Evolutionary conservation across 2,113 vertebrate genomes (phyloP).

Genomic region (Pedetes capensis): DNA sequence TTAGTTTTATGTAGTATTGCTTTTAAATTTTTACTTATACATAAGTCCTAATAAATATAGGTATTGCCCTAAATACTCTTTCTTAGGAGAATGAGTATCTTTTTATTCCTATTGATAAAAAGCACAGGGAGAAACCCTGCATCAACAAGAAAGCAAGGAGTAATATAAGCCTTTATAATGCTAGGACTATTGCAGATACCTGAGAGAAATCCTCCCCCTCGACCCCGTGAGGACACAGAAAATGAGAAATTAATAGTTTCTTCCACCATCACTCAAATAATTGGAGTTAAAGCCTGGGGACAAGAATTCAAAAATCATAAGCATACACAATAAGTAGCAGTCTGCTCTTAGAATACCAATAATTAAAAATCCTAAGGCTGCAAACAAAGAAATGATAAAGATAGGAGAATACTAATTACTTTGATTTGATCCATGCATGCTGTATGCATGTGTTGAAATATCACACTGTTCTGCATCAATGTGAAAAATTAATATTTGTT

Average conservation of each 20-base stretch:
- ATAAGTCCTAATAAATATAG: background rate
- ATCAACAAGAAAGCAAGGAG: background rate
- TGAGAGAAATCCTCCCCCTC: background rate
- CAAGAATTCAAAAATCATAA: background rate
- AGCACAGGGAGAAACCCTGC: background rate
- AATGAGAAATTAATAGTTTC: slow-evolving; percentile 50
- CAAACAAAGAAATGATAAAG: background rate
- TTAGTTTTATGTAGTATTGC: background rate
- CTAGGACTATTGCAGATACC: background rate
- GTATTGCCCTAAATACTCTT: background rate
- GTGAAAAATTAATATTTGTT: background rate
- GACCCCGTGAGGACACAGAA: background rate
- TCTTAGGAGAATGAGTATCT: background rate
- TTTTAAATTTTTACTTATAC: background rate
- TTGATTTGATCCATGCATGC: background rate
- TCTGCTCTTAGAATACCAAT: slow-evolving; percentile 30
- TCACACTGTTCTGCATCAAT: background rate
- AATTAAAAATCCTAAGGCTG: slow-evolving; percentile 38
- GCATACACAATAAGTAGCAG: background rate
- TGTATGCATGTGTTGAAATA: background rate
- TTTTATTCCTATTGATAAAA: slow-evolving; percentile 15
- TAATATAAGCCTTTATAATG: background rate
- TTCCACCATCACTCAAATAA: background rate
- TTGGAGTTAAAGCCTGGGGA: background rate
- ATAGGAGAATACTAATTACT: background rate